These are phyloP conservation scores for Polypedilum pembai DNA, from an alignment of 1,140 invertebrate genomes.

Conservation along the genomic window DNA sequence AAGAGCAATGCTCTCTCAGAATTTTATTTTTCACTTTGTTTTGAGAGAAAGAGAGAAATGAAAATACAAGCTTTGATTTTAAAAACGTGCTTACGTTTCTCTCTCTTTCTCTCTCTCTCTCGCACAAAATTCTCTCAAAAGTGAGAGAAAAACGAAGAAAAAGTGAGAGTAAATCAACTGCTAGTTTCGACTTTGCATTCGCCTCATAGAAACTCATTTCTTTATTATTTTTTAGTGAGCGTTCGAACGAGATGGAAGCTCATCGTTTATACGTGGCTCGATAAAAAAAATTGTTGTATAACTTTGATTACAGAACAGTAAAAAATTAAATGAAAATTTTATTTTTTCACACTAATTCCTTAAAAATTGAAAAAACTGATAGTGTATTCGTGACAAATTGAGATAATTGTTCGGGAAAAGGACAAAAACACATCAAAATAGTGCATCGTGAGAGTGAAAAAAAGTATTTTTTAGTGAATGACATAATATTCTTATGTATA, in stretches of 20 bases:
- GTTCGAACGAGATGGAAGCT: background rate
- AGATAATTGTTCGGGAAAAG: background rate
- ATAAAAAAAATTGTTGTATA: conserved; percentile 27
- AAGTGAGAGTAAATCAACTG: background rate
- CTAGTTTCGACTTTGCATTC: background rate
- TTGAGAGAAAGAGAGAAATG: too few relatives aligned
- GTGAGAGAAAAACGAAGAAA: background rate
- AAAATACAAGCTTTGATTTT: background rate
- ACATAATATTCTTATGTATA: conserved; percentile 28
- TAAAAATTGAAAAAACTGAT: background rate
- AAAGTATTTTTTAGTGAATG: conserved; percentile 20
- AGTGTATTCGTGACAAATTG: background rate
- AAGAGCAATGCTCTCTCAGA: background rate
- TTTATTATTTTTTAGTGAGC: conserved; percentile 24
- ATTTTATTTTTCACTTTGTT: background rate
- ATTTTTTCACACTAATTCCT: background rate
- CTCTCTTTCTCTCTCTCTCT: background rate
- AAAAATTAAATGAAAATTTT: conserved; percentile 28
- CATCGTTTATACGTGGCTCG: conserved; percentile 14
- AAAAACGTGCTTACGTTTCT: conserved; percentile 21
- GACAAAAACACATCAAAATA: background rate
- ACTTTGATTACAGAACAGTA: conserved; percentile 27
- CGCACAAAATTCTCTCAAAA: background rate
- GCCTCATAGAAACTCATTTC: background rate
- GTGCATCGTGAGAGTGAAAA: conserved; percentile 25